phyloP scores from a whole-genome alignment of 2,113 vertebrate species.

The Otolemur garnettii region DNA sequence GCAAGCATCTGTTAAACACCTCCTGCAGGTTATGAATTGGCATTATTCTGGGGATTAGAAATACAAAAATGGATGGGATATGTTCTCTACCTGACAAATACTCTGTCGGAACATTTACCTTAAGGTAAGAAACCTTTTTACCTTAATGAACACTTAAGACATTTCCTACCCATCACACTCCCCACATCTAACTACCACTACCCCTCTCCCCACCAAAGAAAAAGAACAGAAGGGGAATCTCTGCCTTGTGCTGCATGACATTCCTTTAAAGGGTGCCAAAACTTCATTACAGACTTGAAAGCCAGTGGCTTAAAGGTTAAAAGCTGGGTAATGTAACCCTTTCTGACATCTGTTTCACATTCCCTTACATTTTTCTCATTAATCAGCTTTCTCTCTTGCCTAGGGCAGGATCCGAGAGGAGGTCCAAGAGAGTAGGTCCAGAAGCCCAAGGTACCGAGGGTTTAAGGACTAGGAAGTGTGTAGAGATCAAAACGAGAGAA shows the following conservation, averaged over 20 bases:
- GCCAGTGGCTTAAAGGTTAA: neutral
- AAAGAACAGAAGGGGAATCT: neutral
- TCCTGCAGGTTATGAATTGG: neutral
- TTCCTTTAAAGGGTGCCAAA: neutral
- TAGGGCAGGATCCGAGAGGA: neutral
- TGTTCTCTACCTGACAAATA: neutral
- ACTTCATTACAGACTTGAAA: neutral
- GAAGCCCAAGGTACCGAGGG: neutral
- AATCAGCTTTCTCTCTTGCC: neutral
- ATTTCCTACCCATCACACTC: neutral
- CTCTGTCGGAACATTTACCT: neutral
- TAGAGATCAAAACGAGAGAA: neutral
- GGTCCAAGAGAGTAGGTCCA: neutral
- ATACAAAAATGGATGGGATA: neutral
- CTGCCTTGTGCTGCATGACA: neutral
- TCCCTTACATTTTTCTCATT: neutral
- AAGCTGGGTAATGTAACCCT: neutral
- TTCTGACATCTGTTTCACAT: neutral
- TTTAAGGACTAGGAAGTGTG: neutral
- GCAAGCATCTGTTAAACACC: neutral
- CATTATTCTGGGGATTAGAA: neutral
- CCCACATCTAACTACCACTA: neutral
- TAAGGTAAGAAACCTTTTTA: neutral
- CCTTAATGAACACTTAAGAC: neutral
- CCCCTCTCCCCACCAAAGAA: neutral